Conservation (phyloP, 2,113 vertebrate species). For the Rousettus leschenaultii region DNA sequence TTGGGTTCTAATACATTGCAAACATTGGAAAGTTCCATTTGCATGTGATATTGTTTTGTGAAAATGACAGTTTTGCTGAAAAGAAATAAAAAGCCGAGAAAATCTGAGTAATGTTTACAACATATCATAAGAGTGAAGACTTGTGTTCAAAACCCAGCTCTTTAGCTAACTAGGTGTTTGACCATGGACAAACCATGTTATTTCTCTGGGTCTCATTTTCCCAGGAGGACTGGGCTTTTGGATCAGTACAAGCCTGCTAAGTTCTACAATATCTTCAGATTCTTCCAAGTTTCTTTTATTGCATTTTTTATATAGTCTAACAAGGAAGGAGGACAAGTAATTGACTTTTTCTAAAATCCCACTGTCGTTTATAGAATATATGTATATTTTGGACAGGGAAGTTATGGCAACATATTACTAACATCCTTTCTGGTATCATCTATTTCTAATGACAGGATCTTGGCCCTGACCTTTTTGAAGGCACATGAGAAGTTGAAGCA, state of each 20-base stretch:
- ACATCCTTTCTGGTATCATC: neutral
- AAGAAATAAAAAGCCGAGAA: conserved; percentile 3
- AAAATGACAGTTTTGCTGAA: conserved; percentile 26
- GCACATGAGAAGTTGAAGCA: neutral
- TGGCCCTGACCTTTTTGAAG: neutral
- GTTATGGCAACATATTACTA: neutral
- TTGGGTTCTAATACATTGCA: neutral
- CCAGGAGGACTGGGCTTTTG: neutral
- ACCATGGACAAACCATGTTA: neutral
- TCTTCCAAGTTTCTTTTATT: neutral
- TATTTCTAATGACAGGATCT: neutral
- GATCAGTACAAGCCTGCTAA: neutral
- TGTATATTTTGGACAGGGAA: neutral
- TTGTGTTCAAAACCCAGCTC: neutral
- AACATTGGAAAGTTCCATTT: conserved; percentile 52
- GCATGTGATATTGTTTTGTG: neutral
- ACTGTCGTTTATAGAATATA: neutral
- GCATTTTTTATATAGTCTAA: neutral
- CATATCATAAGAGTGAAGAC: neutral
- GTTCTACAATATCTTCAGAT: neutral
- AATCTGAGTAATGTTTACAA: conserved; percentile 18
- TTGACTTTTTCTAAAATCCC: neutral
- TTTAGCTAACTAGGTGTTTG: neutral
- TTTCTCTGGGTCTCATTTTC: neutral
- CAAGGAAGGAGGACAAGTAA: neutral